Evolutionary conservation across 2,797 vertebrate species (phyloP), one percentile per base, ranked within the genome.

Genomic region (Varecia variegata): DNA sequence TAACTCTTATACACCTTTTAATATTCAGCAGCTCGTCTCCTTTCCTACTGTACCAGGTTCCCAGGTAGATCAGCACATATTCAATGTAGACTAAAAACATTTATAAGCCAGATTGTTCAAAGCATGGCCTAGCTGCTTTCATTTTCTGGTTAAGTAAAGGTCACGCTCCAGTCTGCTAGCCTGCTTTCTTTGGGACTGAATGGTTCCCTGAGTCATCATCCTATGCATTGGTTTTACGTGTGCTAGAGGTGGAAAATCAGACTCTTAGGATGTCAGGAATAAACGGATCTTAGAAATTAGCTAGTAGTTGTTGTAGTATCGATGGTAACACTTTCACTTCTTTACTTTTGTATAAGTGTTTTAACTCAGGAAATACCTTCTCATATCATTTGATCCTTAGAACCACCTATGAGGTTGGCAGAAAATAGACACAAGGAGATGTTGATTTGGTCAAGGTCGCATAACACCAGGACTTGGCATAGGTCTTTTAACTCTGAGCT

Each of bases 1-100:
- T 77, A 95, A 90, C 21, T 92, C 50, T 71, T 86, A 76, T 7
- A 68, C 11, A 85, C 27, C 21, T 65, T 92, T 97, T 87, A 65
- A n/a, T 65, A 94, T 54, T 90, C 35, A 71, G 32, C 60, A 79
- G 27, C 74, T 50, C 88, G 4, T 52, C 38, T 43, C 14, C 2
- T 74, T 20, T 89, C 25, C 50, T 62, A 43, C 15, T 14, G 1
- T 43, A 68, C 40, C 21, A 67, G n/a, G 30, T 52, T 96, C 18
- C 71, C 43, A 86, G 60, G 60, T 20, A 74, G 32, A 71, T 89
- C 20, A 74, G 38, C 35, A 82, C 1, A 40, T 79, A 54, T 27
- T 88, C 27, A 6, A 2, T 27, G 47, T 4, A 79, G 30, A 50
- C 30, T 47, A 56, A 77, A 87, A 77, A 27, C 7, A 56, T 62